phyloP scores from a whole-genome alignment of 1,140 invertebrate genomes.

The Apis mellifera region DNA sequence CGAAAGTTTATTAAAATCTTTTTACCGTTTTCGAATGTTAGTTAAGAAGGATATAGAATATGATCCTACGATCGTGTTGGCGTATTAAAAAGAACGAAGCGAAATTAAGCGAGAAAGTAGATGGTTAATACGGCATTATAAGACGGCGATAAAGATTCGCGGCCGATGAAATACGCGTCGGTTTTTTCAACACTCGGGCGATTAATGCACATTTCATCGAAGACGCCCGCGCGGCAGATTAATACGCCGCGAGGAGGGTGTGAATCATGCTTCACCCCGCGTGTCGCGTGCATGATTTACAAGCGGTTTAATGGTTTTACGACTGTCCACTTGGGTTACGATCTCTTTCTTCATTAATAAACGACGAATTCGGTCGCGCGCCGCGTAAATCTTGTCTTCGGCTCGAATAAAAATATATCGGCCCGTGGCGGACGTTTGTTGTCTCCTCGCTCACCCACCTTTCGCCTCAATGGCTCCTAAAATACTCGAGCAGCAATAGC shows the following conservation, averaged over 20 bases:
- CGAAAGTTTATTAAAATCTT: too few species aligned
- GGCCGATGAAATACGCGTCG: constrained; percentile 38
- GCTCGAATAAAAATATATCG: constrained; percentile 33
- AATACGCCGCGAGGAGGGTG: constrained; percentile 59
- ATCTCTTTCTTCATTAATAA: constrained; percentile 55
- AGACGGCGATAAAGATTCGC: constrained; percentile 26
- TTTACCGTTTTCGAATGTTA: too few species aligned
- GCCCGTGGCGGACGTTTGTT: background rate
- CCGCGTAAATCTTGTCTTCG: constrained; percentile 33
- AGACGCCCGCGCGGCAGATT: constrained; percentile 57
- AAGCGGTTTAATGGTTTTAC: constrained; percentile 65
- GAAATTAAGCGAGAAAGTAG: background rate
- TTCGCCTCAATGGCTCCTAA: too few species aligned
- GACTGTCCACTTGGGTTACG: constrained; percentile 52
- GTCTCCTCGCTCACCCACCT: background rate
- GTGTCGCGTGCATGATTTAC: constrained; percentile 58
- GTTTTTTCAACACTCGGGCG: constrained; percentile 46
- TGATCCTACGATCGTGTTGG: background rate
- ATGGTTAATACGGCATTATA: background rate
- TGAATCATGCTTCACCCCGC: constrained; percentile 64
- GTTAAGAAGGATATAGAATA: background rate
- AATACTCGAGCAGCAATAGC: background rate
- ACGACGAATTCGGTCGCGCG: constrained; percentile 12
- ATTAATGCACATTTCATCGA: constrained; percentile 65
- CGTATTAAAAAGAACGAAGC: constrained; percentile 15